Conservation (phyloP, 2,113 vertebrate species). For the Physeter macrocephalus region DNA sequence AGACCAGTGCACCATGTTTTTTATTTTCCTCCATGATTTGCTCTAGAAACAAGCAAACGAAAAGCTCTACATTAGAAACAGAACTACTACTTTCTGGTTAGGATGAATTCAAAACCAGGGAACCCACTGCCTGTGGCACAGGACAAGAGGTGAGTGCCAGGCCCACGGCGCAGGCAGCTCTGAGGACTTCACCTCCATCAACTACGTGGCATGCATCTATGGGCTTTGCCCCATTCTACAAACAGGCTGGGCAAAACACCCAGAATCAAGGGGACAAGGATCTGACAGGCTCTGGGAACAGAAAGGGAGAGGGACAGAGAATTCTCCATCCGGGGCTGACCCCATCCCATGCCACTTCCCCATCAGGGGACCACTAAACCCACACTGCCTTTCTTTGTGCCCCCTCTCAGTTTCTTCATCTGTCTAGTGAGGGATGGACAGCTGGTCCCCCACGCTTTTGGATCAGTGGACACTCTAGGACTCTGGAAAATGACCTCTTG, state of each 20-base stretch:
- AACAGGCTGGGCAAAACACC: background rate
- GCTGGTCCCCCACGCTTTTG: background rate
- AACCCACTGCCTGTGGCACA: background rate
- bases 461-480: background rate
- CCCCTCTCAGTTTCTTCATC: background rate
- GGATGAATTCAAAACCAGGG: background rate
- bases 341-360: background rate
- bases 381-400: no score
- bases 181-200: rapidly evolving
- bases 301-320: no score
- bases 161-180: background rate
- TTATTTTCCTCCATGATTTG: slow-evolving; percentile 99
- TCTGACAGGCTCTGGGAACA: no score
- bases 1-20: slow-evolving; percentile 99
- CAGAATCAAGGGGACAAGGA: background rate
- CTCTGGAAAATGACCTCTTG: background rate
- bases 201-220: rapidly evolving
- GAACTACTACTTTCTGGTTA: background rate
- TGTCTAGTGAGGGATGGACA: no score
- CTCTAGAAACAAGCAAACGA: slow-evolving; percentile 81
- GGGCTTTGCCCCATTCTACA: background rate
- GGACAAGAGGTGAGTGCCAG: rapidly evolving
- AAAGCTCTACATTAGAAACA: background rate
- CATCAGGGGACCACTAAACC: background rate
- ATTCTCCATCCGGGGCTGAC: background rate